Evolutionary conservation across 1,140 invertebrate genomes (phyloP).

Genomic region (Caenorhabditis remanei): DNA sequence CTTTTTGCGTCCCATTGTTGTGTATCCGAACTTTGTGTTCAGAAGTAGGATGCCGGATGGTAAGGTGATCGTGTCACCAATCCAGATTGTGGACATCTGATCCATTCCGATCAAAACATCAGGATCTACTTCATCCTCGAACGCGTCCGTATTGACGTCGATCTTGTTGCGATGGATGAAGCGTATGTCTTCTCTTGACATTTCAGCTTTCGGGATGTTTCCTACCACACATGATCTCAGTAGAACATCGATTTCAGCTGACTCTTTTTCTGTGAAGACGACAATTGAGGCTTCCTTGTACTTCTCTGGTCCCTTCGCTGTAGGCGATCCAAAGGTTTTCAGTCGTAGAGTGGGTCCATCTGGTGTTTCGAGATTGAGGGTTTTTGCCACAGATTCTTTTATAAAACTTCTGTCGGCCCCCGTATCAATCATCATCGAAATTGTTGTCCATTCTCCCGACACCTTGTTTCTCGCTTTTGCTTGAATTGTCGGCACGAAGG

Average conservation of each 20-base stretch:
- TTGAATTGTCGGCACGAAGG: too few relatives aligned
- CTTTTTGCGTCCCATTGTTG: slow-evolving; percentile 2
- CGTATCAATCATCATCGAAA: too few relatives aligned
- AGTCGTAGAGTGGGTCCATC: not conserved
- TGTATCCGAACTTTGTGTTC: not conserved
- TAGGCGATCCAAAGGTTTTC: not conserved
- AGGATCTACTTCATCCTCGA: not conserved
- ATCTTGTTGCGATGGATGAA: not conserved
- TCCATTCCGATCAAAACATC: not conserved
- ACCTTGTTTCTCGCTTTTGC: too few relatives aligned
- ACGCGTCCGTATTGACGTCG: not conserved
- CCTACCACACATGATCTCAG: not conserved
- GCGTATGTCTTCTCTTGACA: not conserved
- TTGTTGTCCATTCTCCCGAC: too few relatives aligned
- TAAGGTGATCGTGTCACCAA: not conserved
- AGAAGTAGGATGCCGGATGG: not conserved
- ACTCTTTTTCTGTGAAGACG: too few relatives aligned
- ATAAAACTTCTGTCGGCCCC: too few relatives aligned
- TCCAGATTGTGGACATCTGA: not conserved
- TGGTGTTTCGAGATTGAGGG: not conserved
- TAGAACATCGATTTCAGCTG: too few relatives aligned
- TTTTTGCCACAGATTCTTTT: not conserved
- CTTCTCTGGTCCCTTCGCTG: not conserved
- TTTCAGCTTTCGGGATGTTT: not conserved
- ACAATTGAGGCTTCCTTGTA: not conserved